Conservation (phyloP, 2,797 vertebrate species). For the Staurois parvus region DNA sequence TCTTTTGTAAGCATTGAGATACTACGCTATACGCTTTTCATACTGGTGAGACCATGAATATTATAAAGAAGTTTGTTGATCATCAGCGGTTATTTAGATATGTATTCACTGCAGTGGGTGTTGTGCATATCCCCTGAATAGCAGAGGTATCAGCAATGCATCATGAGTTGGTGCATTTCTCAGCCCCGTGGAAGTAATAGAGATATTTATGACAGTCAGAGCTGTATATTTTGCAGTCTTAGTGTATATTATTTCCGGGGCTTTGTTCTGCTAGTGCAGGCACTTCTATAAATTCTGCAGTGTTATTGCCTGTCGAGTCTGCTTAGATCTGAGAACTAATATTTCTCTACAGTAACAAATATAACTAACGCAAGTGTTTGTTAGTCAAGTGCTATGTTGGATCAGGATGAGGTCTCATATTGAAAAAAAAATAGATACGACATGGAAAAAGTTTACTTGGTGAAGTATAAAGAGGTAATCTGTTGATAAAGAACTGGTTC, state of each 20-base stretch:
- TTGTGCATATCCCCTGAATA: constrained; percentile 51
- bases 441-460: neutral
- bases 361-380: constrained; percentile 49
- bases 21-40: neutral
- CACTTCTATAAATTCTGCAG: constrained; percentile 61
- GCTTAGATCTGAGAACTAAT: constrained; percentile 59
- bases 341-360: constrained; percentile 59
- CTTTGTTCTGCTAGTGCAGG: constrained; percentile 55
- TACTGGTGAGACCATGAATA: constrained; percentile 17
- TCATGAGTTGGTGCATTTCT: constrained; percentile 51
- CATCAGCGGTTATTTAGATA: constrained; percentile 17
- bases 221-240: constrained; percentile 61
- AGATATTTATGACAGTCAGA: constrained; percentile 59
- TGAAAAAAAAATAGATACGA: neutral
- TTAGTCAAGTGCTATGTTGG: constrained; percentile 14
- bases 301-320: constrained; percentile 62
- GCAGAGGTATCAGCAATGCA: constrained; percentile 50
- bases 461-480: neutral
- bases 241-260: constrained; percentile 53
- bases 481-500: neutral
- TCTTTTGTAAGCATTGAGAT: neutral
- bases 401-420: neutral
- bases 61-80: constrained; percentile 15
- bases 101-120: constrained; percentile 35
- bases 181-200: constrained; percentile 53